Evolutionary conservation across 2,797 vertebrate genomes (phyloP), one percentile per base, ranked within the genome.

Genomic region (Echeneis naucrates): DNA sequence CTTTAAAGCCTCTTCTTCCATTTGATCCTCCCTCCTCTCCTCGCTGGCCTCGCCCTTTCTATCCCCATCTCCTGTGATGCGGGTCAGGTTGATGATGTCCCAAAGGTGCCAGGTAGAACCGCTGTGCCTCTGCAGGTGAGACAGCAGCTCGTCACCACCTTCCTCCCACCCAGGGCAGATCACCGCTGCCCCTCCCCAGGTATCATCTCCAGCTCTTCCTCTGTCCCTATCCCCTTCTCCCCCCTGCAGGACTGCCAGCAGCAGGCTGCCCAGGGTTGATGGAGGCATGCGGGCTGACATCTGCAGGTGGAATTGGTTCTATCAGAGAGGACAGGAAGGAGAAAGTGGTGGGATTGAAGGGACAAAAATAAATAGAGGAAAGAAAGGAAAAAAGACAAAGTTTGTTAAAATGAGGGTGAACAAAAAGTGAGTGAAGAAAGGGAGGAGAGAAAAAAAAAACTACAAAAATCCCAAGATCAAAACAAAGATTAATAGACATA

Each of bases 231-330:
- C 87, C 12, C 94, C 81, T 42, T 90, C 81, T 23, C 92, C 94
- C 0, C 93, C 94, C 64, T 78, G 93, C 85, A 98, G 88, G 83
- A 98, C 47, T 0, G 95, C 88, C 62, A 94, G 89, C 51, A 98
- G 90, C 70, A 98, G 90, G 0, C 96, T 95, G 54, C 96, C 92
- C 78, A 98, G 91, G 0, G 77, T 94, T 5, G 96, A 96, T 0
- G 95, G 92, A 0, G 97, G 95, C 53, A 95, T 94, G 5, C 94
- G 94, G 63, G 94, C 95, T 23, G 95, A 94, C 96, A 98, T 92
- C 90, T 95, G 96, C 75, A 98, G 94, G 88, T 98, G 97, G 89
- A 97, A 97, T 0, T 73, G 96, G 72, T 94, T 98, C 98, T 99
- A 87, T 33, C 8, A 8, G 56, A 66, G 24, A 71, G 59, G 35